A percentile compares a stretch with the other conserved stretches of the same genome.
These are phyloP conservation scores for Cyprinodon brontotheroides DNA, from an alignment of 2,113 vertebrate species.

Conservation along the genomic window DNA sequence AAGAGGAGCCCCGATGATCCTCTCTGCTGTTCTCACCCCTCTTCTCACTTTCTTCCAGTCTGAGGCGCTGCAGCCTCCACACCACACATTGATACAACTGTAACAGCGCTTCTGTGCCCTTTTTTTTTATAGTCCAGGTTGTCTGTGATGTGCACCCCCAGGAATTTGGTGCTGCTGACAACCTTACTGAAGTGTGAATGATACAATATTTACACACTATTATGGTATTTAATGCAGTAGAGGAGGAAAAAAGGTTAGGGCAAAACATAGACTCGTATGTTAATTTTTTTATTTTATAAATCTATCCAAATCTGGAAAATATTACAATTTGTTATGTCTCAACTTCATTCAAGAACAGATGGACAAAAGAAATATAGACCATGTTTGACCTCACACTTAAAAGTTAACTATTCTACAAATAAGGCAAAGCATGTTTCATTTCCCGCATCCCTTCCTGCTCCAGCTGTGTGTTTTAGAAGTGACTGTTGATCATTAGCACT, in stretches of 20 bases:
- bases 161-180: too few relatives aligned
- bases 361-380: neutral
- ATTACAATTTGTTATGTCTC: neutral
- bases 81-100: too few relatives aligned
- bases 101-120: too few relatives aligned
- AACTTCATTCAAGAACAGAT: neutral
- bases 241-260: neutral
- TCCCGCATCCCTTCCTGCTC: conserved; percentile 52
- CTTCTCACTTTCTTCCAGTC: too few relatives aligned
- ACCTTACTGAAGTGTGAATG: too few relatives aligned
- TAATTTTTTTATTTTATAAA: neutral
- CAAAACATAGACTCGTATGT: neutral
- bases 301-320: neutral
- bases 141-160: too few relatives aligned
- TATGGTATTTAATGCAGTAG: neutral
- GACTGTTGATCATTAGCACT: conserved; percentile 76
- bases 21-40: too few relatives aligned
- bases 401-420: conserved; percentile 32
- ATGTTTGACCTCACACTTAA: neutral
- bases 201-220: neutral
- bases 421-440: conserved; percentile 20
- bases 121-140: too few relatives aligned
- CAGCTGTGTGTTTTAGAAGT: conserved; percentile 71
- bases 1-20: too few relatives aligned
- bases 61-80: too few relatives aligned